A percentile compares a stretch with the other conserved stretches of the same genome.
These are phyloP conservation scores for Oreochromis grahami DNA, from an alignment of 2,797 vertebrate species.

Conservation along the genomic window DNA sequence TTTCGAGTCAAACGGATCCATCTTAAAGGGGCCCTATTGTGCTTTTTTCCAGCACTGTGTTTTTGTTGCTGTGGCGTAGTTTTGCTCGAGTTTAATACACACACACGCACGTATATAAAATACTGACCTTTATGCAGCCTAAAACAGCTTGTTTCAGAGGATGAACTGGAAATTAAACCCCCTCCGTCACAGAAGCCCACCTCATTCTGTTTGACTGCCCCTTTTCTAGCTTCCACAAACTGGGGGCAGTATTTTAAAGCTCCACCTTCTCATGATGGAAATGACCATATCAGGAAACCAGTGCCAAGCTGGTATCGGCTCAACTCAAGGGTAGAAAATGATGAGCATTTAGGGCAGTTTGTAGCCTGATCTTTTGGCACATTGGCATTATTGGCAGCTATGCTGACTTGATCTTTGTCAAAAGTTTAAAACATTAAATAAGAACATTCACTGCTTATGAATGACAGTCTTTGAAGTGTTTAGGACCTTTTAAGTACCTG, in stretches of 20 bases:
- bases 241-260: background rate
- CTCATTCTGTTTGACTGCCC: background rate
- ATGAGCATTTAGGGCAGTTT: background rate
- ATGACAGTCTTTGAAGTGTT: background rate
- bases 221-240: background rate
- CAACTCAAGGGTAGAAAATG: background rate
- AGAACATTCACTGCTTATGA: background rate
- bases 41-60: background rate
- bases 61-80: background rate
- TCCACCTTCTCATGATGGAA: background rate
- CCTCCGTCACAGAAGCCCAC: background rate
- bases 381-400: accelerated
- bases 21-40: background rate
- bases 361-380: background rate
- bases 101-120: no score
- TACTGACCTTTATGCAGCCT: background rate
- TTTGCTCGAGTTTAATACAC: background rate
- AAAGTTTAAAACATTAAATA: background rate
- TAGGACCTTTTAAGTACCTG: background rate
- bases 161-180: background rate
- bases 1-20: background rate
- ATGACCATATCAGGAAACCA: background rate
- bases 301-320: background rate
- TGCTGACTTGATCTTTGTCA: background rate
- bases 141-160: background rate